Base-by-base conservation (phyloP, 2,888 invertebrate genomes). In the Argyresthia albistria region DNA sequence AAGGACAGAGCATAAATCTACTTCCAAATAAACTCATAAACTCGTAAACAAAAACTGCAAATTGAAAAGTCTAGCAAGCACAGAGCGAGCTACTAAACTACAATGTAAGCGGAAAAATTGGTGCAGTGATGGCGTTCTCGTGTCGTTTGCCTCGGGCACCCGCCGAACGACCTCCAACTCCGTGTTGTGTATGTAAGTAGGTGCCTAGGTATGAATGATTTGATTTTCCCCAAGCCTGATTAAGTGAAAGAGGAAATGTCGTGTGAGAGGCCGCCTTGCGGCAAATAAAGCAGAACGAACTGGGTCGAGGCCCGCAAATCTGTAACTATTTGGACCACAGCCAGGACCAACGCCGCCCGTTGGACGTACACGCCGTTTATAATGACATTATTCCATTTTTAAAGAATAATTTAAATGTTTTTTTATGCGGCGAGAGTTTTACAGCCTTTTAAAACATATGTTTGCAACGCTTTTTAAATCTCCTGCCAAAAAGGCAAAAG, bases 231-330 rank as follows among this genome's bases (percentile, higher is more conserved):
- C 11, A 50, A 48, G 35, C 54, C 46, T 46, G 58, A 56, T 66
- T 74, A 72, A 76, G 69, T 78, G 72, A 72, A 75, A 71, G 73
- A 73, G 76, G 75, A 77, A 79, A 74, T 76, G 76, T 80, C 79
- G 73, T 72, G 70, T 74, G 73, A 73, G 62, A 66, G 15, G 43
- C 42, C 35, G 46, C 16, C 11, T 35, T 35, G 35, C 12, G 35
- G 36, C 35, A 50, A 73, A 78, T 80, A 78, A 80, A 80, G 73
- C 73, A 74, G 70, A 67, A 69, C 64, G 76, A 82, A 81, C 77
- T 80, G 70, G 82, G 82, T 83, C 83, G 76, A 69, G 65, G 64
- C 65, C 60, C 64, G 67, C 63, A 62, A 61, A 73, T 66, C 57
- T 59, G 63, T 66, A 71, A 25, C 71, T 67, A 76, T 76, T 79